Conservation (phyloP, 2,797 vertebrate species). For the Distichodus sexfasciatus region DNA sequence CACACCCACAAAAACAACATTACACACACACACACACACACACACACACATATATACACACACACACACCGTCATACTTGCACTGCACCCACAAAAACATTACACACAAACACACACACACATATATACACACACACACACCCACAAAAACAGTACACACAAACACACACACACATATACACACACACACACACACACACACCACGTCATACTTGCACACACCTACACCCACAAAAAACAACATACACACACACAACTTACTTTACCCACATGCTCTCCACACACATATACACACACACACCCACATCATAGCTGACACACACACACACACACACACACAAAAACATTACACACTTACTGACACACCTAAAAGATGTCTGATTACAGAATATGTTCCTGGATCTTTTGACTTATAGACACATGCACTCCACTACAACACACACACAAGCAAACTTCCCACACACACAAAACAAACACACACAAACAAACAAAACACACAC, state of each 20-base stretch:
- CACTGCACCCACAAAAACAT: conserved; percentile 7
- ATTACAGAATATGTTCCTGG: background rate
- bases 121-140: conserved; percentile 53
- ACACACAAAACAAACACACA: conserved; percentile 5
- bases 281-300: conserved; percentile 12
- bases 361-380: conserved; percentile 1
- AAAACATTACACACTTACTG: background rate
- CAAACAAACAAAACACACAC: conserved; percentile 11
- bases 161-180: background rate
- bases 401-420: background rate
- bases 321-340: conserved; percentile 9
- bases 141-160: conserved; percentile 12
- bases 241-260: conserved; percentile 57
- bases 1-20: conserved; percentile 3
- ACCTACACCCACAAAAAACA: background rate
- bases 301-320: background rate
- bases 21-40: conserved; percentile 28
- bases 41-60: conserved; percentile 11
- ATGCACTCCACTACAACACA: background rate
- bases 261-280: too few species aligned
- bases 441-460: background rate
- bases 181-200: conserved; percentile 9
- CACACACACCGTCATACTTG: background rate
- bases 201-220: background rate
- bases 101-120: background rate